These are phyloP conservation scores for Streptopelia turtur DNA, from an alignment of 2,797 vertebrate species.

Conservation along the genomic window DNA sequence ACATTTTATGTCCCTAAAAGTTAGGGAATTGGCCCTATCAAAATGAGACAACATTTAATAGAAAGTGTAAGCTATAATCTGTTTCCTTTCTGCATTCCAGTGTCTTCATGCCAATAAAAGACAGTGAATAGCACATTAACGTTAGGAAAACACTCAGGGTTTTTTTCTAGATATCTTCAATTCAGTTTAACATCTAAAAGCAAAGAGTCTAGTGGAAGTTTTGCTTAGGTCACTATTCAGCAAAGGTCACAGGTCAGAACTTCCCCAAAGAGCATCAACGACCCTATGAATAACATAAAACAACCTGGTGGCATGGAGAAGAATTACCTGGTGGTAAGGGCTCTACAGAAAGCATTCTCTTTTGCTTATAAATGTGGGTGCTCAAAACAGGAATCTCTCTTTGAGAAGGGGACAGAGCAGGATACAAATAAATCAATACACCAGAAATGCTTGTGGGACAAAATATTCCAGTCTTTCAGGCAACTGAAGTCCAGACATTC, in stretches of 20 bases:
- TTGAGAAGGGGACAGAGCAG: slow-evolving; percentile 13
- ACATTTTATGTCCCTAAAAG: not conserved
- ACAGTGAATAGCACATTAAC: not conserved
- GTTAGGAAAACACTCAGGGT: not conserved
- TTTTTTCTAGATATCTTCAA: not conserved
- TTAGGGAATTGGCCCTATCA: not conserved
- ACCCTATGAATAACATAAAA: not conserved
- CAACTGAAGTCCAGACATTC: slow-evolving; percentile 41
- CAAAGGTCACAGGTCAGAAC: not conserved
- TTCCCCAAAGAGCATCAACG: not conserved
- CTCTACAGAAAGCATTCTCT: not conserved
- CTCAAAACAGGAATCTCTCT: not conserved
- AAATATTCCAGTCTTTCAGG: slow-evolving; percentile 51
- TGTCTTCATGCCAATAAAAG: not conserved
- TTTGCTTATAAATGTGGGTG: not conserved
- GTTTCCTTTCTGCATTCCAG: not conserved
- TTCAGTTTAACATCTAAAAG: not conserved
- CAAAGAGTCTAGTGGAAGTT: not conserved
- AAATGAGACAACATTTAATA: not conserved
- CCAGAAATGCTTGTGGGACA: slow-evolving; percentile 51
- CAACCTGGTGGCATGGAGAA: not conserved
- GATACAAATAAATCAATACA: slow-evolving; percentile 43
- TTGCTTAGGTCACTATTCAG: not conserved
- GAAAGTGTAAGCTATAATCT: not conserved
- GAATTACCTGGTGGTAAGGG: not conserved